These are phyloP conservation scores for Scomber japonicus DNA, from an alignment of 2,113 vertebrate genomes.

Conservation along the genomic window DNA sequence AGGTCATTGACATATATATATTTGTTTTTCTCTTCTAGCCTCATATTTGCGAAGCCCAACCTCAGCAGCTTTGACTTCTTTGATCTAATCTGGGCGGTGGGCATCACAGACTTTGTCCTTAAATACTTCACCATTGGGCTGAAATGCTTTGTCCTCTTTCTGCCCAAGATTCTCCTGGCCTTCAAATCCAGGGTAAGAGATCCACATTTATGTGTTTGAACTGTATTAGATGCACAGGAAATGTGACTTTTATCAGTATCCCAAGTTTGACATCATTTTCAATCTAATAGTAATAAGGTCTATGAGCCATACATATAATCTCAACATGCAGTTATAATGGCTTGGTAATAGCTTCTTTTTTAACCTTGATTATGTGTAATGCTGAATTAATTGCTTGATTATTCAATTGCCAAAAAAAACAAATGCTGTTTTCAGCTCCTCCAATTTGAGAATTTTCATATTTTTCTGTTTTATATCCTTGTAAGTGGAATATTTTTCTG, in stretches of 20 bases:
- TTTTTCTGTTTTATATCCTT: too few relatives aligned
- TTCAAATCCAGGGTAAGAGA: conserved; percentile 95
- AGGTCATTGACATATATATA: background rate
- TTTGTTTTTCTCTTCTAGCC: conserved; percentile 78
- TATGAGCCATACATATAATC: too few relatives aligned
- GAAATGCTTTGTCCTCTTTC: conserved; percentile 93
- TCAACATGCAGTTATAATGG: too few relatives aligned
- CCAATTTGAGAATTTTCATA: too few relatives aligned
- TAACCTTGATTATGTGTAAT: too few relatives aligned
- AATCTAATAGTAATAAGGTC: too few relatives aligned
- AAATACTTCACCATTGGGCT: conserved; percentile 95
- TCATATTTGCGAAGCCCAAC: conserved; percentile 95
- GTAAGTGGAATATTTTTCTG: too few relatives aligned
- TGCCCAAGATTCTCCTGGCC: conserved; percentile 94
- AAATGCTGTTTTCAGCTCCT: too few relatives aligned
- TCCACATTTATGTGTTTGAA: background rate
- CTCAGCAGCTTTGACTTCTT: conserved; percentile 95
- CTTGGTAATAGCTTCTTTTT: too few relatives aligned
- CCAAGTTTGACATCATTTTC: too few relatives aligned
- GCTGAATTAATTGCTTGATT: too few relatives aligned
- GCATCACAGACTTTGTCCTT: conserved; percentile 95
- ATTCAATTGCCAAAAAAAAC: too few relatives aligned
- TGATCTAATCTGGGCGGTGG: conserved; percentile 95
- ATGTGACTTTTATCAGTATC: background rate
- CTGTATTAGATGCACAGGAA: background rate